Evolutionary conservation across 2,888 invertebrate species (phyloP).

Genomic region (Chrysolina haemoptera): DNA sequence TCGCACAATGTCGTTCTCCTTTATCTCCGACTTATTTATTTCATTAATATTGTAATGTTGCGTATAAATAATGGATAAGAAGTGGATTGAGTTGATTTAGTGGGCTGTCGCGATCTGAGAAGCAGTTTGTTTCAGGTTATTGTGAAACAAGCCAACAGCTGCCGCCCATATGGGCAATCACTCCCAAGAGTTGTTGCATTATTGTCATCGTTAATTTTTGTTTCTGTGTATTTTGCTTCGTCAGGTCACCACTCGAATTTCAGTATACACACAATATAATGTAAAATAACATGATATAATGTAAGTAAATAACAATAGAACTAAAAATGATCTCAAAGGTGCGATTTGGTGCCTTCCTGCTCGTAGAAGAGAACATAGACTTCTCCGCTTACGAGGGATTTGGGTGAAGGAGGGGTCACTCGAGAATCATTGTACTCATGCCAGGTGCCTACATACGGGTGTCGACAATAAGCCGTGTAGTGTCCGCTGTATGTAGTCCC

Average conservation of each 20-base stretch:
- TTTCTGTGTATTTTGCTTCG: background rate
- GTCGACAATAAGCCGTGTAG: no score
- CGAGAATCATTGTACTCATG: no score
- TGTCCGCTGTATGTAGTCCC: no score
- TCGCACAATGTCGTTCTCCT: slow-evolving; percentile 26
- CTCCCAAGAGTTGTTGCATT: background rate
- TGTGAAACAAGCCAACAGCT: slow-evolving; percentile 1
- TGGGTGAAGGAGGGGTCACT: no score
- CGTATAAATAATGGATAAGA: slow-evolving; percentile 27
- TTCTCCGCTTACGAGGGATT: no score
- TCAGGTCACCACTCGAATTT: background rate
- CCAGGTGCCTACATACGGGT: no score
- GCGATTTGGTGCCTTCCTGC: no score
- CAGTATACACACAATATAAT: no score
- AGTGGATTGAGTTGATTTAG: slow-evolving; percentile 13
- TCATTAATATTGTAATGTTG: slow-evolving; percentile 22
- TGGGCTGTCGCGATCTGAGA: slow-evolving; percentile 14
- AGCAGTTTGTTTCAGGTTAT: slow-evolving; percentile 33
- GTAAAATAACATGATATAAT: no score
- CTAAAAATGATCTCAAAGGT: no score
- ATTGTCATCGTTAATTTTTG: background rate
- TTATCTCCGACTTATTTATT: slow-evolving; percentile 35
- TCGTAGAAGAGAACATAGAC: no score
- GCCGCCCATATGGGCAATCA: background rate
- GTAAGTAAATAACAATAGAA: no score